These are phyloP conservation scores for Metopolophium dirhodum DNA, from an alignment of 1,140 invertebrate genomes.

Conservation along the genomic window DNA sequence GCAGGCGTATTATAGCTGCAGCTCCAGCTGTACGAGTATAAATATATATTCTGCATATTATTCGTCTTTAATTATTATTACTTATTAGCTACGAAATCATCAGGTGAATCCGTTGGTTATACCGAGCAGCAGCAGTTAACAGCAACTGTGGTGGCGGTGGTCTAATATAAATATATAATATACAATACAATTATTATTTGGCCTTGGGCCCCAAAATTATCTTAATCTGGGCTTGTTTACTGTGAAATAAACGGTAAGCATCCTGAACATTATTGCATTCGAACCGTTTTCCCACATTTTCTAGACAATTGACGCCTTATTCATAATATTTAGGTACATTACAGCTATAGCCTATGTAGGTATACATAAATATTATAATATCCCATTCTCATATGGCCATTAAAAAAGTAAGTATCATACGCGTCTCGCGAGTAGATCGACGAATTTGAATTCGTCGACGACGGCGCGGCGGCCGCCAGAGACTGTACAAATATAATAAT, in stretches of 20 bases:
- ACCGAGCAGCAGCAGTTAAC: not conserved
- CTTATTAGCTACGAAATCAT: not conserved
- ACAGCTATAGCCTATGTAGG: too few relatives aligned
- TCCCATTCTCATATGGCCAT: not conserved
- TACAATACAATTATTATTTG: not conserved
- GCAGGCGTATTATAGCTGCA: not conserved
- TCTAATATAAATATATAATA: not conserved
- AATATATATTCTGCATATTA: not conserved
- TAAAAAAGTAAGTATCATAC: not conserved
- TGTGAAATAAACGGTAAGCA: too few relatives aligned
- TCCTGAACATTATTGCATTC: not conserved
- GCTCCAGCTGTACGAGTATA: not conserved
- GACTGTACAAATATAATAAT: not conserved
- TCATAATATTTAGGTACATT: not conserved
- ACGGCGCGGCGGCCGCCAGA: not conserved
- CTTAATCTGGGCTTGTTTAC: too few relatives aligned
- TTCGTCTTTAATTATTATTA: not conserved
- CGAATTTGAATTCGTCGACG: not conserved
- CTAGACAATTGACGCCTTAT: not conserved
- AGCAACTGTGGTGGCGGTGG: not conserved
- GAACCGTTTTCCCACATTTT: not conserved
- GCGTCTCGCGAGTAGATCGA: not conserved
- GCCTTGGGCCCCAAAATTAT: too few relatives aligned
- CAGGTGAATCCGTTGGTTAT: not conserved
- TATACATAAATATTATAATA: not conserved